phyloP scores from a whole-genome alignment of 2,113 vertebrate genomes.

The Eurypyga helias region DNA sequence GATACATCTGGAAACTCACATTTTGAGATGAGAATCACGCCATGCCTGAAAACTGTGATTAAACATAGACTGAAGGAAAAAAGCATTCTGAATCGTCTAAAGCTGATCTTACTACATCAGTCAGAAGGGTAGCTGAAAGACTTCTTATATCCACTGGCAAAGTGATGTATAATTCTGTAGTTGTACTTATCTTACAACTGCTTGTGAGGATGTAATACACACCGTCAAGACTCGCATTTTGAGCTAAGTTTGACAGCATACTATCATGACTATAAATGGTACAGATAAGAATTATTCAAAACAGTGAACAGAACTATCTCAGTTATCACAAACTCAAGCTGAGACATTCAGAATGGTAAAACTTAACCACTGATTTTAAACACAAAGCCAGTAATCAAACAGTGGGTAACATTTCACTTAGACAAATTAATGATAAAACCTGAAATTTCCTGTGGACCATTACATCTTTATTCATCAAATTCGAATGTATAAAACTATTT shows the following conservation, averaged over 20 bases:
- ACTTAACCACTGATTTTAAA: not conserved
- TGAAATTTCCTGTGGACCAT: not conserved
- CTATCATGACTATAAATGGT: not conserved
- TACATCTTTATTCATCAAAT: not conserved
- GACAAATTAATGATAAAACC: not conserved
- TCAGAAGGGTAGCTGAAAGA: not conserved
- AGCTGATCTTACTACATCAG: not conserved
- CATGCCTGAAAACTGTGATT: not conserved
- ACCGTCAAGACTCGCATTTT: not conserved
- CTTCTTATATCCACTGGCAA: not conserved
- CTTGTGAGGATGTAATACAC: not conserved
- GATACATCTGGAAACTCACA: not conserved
- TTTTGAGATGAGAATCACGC: not conserved
- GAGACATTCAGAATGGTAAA: not conserved
- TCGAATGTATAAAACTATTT: not conserved
- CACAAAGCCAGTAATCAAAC: not conserved
- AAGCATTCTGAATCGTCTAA: not conserved
- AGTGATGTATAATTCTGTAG: not conserved
- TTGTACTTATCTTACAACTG: accelerated
- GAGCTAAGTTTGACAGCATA: not conserved
- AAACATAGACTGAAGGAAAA: not conserved
- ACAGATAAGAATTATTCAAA: not conserved
- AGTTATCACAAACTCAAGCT: not conserved
- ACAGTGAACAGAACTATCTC: not conserved
- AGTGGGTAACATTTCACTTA: not conserved